Base-by-base conservation (phyloP, 2,113 vertebrate genomes). In the Lanius collurio region DNA sequence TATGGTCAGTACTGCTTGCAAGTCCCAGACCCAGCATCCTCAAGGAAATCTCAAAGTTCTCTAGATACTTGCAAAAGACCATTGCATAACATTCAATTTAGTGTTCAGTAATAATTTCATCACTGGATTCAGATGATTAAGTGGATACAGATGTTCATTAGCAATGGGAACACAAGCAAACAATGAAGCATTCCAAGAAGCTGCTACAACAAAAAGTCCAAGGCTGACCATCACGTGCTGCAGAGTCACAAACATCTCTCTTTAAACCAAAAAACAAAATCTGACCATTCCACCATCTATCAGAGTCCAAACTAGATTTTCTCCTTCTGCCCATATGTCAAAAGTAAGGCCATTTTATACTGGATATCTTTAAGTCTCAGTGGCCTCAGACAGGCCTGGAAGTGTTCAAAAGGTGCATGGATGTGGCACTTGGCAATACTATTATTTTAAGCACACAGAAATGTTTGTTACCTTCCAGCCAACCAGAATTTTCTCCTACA, bases 131-230 rank as follows among this genome's bases (percentile, higher is more conserved):
- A 3, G 19, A 84, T 78, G 85, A 87, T 76, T 37, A 92, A 92
- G 83, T 93, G 57, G 73, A 93, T 62, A 13, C 93, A 95, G 93
- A 95, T 96, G 95, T 92, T 94, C 80, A 71, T 93, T 94, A 95
- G 64, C 88, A 83, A 46, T 50, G 49, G 67, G 88, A 96, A 79
- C 88, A 56, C 57, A 63, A 10, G 78, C 88, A 95, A 95, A 93
- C 76, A 89, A 35, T 27, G 41, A 79, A 68, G 20, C 31, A 75
- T 83, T 78, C 79, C 93, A 96, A 93, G 83, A 81, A 94, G 41
- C 86, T 94, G 73, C 56, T 83, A 19, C 39, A 52, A 50, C 22
- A 63, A 47, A 10, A 86, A 57, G 68, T 47, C 73, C 83, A 83
- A 83, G 60, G 47, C 71, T 91, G 79, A 85, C 82, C 94, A 64